phyloP scores from a whole-genome alignment of 2,888 invertebrate species.

The Melieria crassipennis region DNA sequence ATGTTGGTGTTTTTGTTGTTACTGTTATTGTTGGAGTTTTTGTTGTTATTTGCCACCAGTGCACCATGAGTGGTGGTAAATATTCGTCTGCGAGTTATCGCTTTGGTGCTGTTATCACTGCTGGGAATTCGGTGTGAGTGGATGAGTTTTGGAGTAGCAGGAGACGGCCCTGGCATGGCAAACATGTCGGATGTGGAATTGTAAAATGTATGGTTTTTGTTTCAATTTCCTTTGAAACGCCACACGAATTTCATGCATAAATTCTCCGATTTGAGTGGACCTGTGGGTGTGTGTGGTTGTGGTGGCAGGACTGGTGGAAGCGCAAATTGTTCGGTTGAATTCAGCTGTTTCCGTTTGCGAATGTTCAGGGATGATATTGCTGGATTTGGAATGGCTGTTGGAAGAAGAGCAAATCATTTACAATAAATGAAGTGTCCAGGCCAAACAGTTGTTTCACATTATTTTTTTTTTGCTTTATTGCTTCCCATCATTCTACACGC shows the following conservation, averaged over 20 bases:
- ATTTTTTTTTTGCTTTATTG: too few species aligned
- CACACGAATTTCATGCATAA: slow-evolving; percentile 49
- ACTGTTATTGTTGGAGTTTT: neutral
- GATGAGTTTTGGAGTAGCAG: neutral
- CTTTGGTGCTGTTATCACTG: too few species aligned
- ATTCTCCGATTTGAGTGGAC: neutral
- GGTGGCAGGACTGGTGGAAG: too few species aligned
- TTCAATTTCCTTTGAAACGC: slow-evolving; percentile 59
- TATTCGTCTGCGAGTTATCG: neutral
- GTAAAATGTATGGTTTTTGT: slow-evolving; percentile 55
- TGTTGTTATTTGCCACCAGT: neutral
- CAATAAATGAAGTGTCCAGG: too few species aligned
- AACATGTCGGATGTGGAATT: slow-evolving; percentile 32
- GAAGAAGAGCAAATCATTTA: too few species aligned
- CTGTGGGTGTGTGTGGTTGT: too few species aligned
- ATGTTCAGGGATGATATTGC: neutral
- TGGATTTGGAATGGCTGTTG: neutral
- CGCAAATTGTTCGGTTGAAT: neutral
- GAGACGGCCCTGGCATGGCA: slow-evolving; percentile 20
- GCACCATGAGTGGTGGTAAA: slow-evolving; percentile 4
- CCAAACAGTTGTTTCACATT: too few species aligned
- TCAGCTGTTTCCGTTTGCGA: neutral
- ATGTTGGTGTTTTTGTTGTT: neutral
- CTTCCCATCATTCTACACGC: too few species aligned
- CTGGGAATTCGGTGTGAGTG: neutral